These are phyloP conservation scores for Nibea coibor DNA, from an alignment of 2,113 vertebrate species.

Conservation along the genomic window DNA sequence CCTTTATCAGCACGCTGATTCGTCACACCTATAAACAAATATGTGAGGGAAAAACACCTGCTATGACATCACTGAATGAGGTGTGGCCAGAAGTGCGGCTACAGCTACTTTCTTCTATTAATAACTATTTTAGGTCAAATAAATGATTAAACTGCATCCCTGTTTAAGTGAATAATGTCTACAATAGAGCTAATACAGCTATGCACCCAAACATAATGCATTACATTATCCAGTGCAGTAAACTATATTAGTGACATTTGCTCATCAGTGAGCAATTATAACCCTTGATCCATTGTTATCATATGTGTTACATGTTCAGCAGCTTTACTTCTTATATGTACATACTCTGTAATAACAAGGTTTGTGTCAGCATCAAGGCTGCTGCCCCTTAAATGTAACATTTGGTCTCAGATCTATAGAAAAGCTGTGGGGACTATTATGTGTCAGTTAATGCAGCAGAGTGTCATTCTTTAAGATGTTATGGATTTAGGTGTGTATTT, in stretches of 20 bases:
- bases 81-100: neutral
- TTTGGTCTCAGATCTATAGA: neutral
- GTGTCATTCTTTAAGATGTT: neutral
- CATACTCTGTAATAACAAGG: neutral
- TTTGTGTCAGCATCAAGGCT: neutral
- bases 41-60: constrained; percentile 7
- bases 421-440: neutral
- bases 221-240: neutral
- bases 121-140: neutral
- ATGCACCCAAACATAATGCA: neutral
- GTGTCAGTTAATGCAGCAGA: neutral
- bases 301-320: neutral
- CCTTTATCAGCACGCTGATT: neutral
- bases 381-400: neutral
- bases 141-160: neutral
- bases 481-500: neutral
- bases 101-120: neutral
- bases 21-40: constrained; percentile 10
- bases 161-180: neutral
- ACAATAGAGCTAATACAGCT: neutral
- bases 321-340: neutral
- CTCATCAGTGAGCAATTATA: neutral
- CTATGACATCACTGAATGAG: constrained; percentile 26
- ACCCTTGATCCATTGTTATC: no score
- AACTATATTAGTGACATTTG: neutral